phyloP scores from a whole-genome alignment of 1,140 invertebrate species.

The Bombus fervidus region DNA sequence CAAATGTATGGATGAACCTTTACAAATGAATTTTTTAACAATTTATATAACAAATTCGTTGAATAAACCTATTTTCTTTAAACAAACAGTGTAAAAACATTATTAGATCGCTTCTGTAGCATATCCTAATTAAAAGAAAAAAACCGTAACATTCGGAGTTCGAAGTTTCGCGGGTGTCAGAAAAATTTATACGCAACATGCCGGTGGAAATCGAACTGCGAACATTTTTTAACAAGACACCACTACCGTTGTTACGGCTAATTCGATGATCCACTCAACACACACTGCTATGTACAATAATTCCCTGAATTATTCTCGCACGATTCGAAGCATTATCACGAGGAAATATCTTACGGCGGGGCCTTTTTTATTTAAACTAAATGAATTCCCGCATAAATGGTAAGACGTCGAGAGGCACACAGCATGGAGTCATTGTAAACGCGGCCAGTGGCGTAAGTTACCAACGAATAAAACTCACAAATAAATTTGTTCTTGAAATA shows the following conservation, averaged over 20 bases:
- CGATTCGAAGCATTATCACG: not conserved
- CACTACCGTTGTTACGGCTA: constrained; percentile 33
- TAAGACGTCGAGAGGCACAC: constrained; percentile 31
- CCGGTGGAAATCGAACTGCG: constrained; percentile 56
- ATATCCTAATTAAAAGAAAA: not conserved
- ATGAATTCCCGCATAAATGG: constrained; percentile 67
- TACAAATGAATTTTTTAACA: not conserved
- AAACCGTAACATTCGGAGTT: constrained; percentile 5
- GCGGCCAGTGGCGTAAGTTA: constrained; percentile 69
- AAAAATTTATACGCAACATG: constrained; percentile 50
- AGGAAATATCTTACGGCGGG: not conserved
- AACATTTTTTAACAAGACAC: constrained; percentile 58
- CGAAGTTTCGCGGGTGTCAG: constrained; percentile 55
- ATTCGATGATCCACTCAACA: constrained; percentile 10
- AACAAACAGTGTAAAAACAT: not conserved
- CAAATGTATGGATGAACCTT: not conserved
- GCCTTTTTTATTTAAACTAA: constrained; percentile 59
- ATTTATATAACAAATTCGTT: not conserved
- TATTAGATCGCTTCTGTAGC: not conserved
- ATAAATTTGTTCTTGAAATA: constrained; percentile 39
- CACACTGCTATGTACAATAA: constrained; percentile 8
- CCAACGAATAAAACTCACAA: constrained; percentile 59
- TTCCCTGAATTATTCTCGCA: not conserved
- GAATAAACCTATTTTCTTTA: not conserved
- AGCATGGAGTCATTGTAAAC: constrained; percentile 69